Evolutionary conservation across 2,797 vertebrate species (phyloP).

Genomic region (Aldrovandia affinis): DNA sequence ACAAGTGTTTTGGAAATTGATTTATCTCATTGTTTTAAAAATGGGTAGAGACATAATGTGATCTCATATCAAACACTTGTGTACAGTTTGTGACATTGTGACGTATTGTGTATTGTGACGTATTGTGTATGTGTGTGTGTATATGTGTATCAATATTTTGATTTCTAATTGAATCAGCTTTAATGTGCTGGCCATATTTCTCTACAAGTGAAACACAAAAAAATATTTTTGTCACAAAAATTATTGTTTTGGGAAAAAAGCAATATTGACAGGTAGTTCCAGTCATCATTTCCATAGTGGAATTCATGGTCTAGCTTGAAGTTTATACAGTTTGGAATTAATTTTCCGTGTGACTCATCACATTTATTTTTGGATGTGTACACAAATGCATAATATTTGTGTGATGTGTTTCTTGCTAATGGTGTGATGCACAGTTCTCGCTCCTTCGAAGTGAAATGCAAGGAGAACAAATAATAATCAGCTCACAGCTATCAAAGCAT

Average conservation of each 20-base stretch:
- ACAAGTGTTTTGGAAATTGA: not conserved
- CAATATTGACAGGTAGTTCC: not conserved
- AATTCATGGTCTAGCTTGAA: not conserved
- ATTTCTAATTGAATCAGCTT: not conserved
- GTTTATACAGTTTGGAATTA: not conserved
- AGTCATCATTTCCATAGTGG: not conserved
- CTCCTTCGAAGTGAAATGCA: not conserved
- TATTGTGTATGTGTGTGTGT: not conserved
- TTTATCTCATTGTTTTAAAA: not conserved
- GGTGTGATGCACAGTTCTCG: constrained; percentile 2
- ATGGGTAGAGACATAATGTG: not conserved
- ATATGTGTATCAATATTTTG: not conserved
- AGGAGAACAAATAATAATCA: constrained; percentile 15
- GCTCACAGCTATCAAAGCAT: constrained; percentile 11
- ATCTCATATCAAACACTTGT: not conserved
- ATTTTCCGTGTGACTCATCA: not conserved
- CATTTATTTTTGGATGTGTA: constrained; percentile 11
- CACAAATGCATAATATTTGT: not conserved
- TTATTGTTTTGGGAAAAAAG: not conserved
- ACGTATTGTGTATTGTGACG: not conserved
- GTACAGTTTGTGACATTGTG: not conserved
- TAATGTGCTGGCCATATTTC: not conserved
- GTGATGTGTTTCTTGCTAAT: constrained; percentile 5
- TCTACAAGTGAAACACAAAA: not conserved
- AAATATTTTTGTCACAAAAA: not conserved